These are phyloP conservation scores for Amblyteles armatorius DNA, from an alignment of 2,888 invertebrate genomes.

Conservation along the genomic window DNA sequence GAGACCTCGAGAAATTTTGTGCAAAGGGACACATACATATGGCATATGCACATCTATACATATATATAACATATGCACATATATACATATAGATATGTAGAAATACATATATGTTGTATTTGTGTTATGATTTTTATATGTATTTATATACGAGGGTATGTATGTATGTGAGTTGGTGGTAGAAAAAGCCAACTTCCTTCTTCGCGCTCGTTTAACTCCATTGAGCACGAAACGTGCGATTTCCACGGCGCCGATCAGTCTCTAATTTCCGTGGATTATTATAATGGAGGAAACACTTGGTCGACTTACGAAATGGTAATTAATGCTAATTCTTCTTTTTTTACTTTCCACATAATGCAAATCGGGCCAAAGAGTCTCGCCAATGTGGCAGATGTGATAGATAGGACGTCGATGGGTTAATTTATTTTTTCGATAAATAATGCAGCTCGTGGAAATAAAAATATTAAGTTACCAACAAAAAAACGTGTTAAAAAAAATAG, in stretches of 20 bases:
- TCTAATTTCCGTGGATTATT: background rate
- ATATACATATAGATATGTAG: too few species aligned
- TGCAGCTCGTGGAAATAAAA: too few species aligned
- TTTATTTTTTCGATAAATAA: background rate
- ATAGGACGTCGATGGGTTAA: background rate
- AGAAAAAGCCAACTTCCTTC: conserved; percentile 13
- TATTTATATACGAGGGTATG: too few species aligned
- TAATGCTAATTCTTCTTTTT: background rate
- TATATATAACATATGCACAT: too few species aligned
- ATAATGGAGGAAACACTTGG: background rate
- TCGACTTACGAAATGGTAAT: background rate
- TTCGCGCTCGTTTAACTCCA: conserved; percentile 26
- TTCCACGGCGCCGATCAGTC: background rate
- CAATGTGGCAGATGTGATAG: too few species aligned
- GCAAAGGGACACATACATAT: background rate
- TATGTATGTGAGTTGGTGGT: background rate
- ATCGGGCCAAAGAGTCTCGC: too few species aligned
- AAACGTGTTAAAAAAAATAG: too few species aligned
- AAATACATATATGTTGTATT: too few species aligned
- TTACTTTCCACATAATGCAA: too few species aligned
- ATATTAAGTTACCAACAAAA: too few species aligned
- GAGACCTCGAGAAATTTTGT: conserved; percentile 24
- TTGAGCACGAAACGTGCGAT: conserved; percentile 34
- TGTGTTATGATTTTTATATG: too few species aligned
- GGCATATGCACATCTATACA: too few species aligned